These are phyloP conservation scores for Eucriotettix oculatus DNA, from an alignment of 2,888 invertebrate genomes.

Conservation along the genomic window DNA sequence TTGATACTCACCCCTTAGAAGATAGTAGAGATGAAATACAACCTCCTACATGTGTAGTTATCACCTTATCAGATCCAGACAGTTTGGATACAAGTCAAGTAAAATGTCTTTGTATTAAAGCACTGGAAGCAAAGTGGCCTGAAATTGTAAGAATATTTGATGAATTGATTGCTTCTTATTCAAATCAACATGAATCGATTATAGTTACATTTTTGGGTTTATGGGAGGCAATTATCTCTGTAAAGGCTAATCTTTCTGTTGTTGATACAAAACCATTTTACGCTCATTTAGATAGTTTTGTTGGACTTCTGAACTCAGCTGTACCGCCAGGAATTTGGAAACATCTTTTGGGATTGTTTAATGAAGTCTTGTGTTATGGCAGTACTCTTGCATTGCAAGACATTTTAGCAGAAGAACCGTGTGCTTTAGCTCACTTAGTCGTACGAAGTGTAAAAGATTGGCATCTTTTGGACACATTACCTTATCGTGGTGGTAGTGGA, in stretches of 20 bases:
- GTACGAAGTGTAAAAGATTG: constrained; percentile 75
- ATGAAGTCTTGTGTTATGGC: constrained; percentile 81
- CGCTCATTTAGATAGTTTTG: constrained; percentile 65
- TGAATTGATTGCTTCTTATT: constrained; percentile 28
- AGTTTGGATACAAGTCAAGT: constrained; percentile 72
- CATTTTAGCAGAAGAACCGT: constrained; percentile 73
- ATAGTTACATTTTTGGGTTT: constrained; percentile 63
- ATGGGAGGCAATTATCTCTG: constrained; percentile 82
- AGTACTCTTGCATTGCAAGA: constrained; percentile 80
- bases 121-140: constrained; percentile 71
- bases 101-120: constrained; percentile 72
- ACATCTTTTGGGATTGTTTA: constrained; percentile 68
- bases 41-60: constrained; percentile 22
- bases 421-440: constrained; percentile 68
- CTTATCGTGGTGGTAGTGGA: constrained; percentile 28
- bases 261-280: constrained; percentile 81
- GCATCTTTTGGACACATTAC: constrained; percentile 44
- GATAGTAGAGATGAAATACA: constrained; percentile 32
- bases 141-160: constrained; percentile 48
- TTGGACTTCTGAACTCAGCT: constrained; percentile 46
- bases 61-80: constrained; percentile 52
- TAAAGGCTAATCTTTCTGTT: constrained; percentile 76
- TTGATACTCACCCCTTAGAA: constrained; percentile 62
- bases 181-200: constrained; percentile 29
- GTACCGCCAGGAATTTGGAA: constrained; percentile 73